Evolutionary conservation across 2,888 invertebrate genomes (phyloP), one percentile per base, ranked within the genome.

Genomic region (Melieria crassipennis): DNA sequence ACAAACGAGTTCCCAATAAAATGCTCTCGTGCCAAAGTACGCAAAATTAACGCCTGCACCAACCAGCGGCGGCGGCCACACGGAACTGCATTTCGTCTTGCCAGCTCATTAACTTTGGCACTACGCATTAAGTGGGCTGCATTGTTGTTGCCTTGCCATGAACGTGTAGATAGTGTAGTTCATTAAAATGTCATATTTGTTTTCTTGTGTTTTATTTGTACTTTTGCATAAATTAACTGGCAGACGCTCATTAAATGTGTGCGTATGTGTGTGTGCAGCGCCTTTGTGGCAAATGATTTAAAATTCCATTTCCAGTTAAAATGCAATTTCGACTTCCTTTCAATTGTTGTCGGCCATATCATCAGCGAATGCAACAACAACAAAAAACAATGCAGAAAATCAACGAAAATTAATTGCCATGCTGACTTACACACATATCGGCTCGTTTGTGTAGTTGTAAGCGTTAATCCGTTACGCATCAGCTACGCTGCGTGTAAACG

Each of bases 251-350:
- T 30, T 11, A 7, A 57, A 13, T 58, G 47, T 50, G 43, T 47
- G 48, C n/a, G 16, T 42, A 45, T 67, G 60, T 30, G 30, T 67
- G 60, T 16, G 46, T 45, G 11, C 42, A 48, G 45, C 52, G 30
- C 48, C 48, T 50, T 11, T 67, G 50, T 67, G 30, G 60, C 60
- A 45, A 60, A 61, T 30, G 30, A 30, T 30, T 30, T 30, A 30
- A 56, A 50, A 43, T 67, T 45, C 60, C 50, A 67, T 61, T 67
- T 67, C 67, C 67, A 67, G 67, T 67, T 61, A 67, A 67, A 67
- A 67, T 58, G 67, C 45, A 60, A 67, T 67, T 67, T 52, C 43
- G 57, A 67, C 67, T 67, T 67, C 67, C 67, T 67, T 61, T 67
- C 60, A 30, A 30, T 30, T 30, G 30, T 30, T 30, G 30, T 30